phyloP scores from a whole-genome alignment of 2,888 invertebrate genomes.

The Metalampra italica region DNA sequence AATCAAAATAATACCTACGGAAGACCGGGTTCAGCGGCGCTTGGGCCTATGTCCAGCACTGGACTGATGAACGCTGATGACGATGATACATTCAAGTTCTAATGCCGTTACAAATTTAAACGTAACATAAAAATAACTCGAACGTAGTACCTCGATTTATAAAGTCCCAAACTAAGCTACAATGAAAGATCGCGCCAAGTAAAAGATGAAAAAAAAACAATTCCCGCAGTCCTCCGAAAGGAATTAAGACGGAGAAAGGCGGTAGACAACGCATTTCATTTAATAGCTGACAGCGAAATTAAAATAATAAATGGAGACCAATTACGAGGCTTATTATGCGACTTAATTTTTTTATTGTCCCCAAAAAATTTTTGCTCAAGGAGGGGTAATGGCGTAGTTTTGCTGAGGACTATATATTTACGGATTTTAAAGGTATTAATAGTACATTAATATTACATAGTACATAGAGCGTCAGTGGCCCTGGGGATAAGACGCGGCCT shows the following conservation, averaged over 20 bases:
- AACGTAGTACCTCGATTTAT: no score
- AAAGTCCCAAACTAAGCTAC: background rate
- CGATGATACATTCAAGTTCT: no score
- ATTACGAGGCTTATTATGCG: conserved; percentile 12
- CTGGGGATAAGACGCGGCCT: no score
- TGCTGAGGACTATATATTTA: background rate
- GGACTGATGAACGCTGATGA: no score
- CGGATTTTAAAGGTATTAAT: no score
- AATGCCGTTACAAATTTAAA: no score
- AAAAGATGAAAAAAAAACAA: conserved; percentile 22
- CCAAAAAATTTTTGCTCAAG: background rate
- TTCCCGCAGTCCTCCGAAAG: conserved; percentile 18
- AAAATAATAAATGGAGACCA: conserved; percentile 24
- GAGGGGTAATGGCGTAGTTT: background rate
- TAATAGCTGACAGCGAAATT: conserved; percentile 18
- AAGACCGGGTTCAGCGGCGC: no score
- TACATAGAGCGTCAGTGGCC: no score
- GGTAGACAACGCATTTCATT: conserved; percentile 14
- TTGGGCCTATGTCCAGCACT: no score
- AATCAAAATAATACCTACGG: no score
- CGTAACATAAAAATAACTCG: no score
- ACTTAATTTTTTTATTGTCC: background rate
- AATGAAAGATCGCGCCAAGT: conserved; percentile 17
- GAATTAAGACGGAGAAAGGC: conserved; percentile 18
- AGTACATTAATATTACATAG: no score